Evolutionary conservation across 2,888 invertebrate genomes (phyloP).

Genomic region (Callimorpha dominula): DNA sequence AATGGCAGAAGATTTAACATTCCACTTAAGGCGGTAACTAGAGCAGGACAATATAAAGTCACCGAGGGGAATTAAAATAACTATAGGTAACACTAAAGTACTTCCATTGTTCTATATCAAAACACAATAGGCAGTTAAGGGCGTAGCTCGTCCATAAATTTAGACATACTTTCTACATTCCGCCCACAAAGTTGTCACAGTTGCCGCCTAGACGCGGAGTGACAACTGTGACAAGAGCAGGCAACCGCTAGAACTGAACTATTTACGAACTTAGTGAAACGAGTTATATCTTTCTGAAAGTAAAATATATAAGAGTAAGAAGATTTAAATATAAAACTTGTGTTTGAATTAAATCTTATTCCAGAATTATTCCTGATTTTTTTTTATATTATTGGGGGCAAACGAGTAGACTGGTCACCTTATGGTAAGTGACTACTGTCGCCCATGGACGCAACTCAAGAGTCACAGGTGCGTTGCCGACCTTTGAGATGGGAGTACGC

Average conservation of each 20-base stretch:
- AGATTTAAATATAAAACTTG: not conserved
- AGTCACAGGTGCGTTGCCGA: no score
- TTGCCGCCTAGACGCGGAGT: conserved; percentile 41
- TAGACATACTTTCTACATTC: conserved; percentile 59
- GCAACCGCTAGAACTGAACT: conserved; percentile 28
- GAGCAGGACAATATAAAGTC: conserved; percentile 37
- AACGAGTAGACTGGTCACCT: no score
- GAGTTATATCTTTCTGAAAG: conserved; percentile 12
- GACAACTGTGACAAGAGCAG: conserved; percentile 34
- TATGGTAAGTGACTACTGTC: no score
- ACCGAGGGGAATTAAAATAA: conserved; percentile 45
- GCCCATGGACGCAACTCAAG: no score
- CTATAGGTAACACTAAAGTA: conserved; percentile 40
- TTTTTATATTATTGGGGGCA: no score
- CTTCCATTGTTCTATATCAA: conserved; percentile 46
- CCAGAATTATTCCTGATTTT: not conserved
- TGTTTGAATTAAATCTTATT: not conserved
- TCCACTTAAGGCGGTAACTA: conserved; percentile 25
- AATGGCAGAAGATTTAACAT: conserved; percentile 22
- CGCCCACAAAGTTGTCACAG: conserved; percentile 56
- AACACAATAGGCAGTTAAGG: conserved; percentile 54
- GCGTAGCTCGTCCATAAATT: conserved; percentile 54
- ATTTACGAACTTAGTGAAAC: conserved; percentile 22
- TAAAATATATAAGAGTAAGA: not conserved
- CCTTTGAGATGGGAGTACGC: no score